Base-by-base conservation (phyloP, 2,888 invertebrate species). In the Octodonta nipae region DNA sequence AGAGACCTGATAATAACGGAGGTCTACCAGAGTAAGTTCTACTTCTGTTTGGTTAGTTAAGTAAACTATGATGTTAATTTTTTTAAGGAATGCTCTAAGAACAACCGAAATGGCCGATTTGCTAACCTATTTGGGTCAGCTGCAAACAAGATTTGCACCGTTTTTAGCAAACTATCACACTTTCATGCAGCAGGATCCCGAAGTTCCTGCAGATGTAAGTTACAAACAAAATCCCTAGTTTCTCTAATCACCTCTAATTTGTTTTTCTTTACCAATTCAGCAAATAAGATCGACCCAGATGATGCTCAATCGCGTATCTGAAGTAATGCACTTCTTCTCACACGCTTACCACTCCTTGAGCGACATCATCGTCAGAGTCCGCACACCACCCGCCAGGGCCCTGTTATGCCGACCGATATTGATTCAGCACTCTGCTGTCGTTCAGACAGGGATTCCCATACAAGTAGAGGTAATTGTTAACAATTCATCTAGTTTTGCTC, bases 311-410 rank as follows among this genome's bases (percentile, higher is more conserved):
- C 66, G 78, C 32, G 78, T 86, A 0, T 78, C 83, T 0, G 83
- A 85, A 56, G 70, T 81, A 13, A 66, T 89, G 52, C 93, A 93
- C 56, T 80, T 76, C 44, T 66, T 92, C 46, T 76, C 87, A 2
- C 93, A 93, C 54, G 82, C 84, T 2, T 85, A 83, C 59, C 93
- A 93, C 55, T 78, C 83, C 1, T 66, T 88, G 28, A 89, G 89
- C 50, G 92, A 93, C 55, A 71, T 92, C 28, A 78, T 78, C 57
- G 69, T 84, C 28, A 74, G 83, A 50, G 70, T 81, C 39, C 66
- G 70, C 15, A 70, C 71, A 43, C 64, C 71, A 4, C 72, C 79
- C 4, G 83, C 83, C 1, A 66, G 86, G 36, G 69, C 71, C 37
- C 64, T 86, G 25, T 65, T 75, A 30, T 79, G 80, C 47, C 68